Conservation (phyloP, 92 coral and sea anemone genomes). For the Virgularia gustaviana region DNA sequence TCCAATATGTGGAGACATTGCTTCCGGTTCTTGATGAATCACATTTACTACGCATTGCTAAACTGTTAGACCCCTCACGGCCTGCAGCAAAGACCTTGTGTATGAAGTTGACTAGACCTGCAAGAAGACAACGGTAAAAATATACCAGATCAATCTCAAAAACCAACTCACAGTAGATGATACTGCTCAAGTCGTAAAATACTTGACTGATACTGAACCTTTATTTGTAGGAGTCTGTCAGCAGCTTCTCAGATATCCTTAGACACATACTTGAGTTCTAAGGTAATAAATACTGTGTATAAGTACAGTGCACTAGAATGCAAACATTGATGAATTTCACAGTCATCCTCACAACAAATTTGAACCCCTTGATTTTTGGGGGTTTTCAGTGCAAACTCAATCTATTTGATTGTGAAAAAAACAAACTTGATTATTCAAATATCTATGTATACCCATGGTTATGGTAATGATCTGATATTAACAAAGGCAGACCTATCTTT, state of each 20-base stretch:
- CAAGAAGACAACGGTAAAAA: conserved; percentile 23
- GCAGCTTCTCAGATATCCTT: conserved; percentile 74
- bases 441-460: too few species aligned
- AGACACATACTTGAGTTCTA: conserved; percentile 28
- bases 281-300: neutral
- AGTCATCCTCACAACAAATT: neutral
- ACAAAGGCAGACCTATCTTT: neutral
- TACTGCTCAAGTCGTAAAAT: neutral
- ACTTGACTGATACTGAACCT: too few species aligned
- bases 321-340: neutral
- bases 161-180: neutral
- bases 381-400: too few species aligned
- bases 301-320: too few species aligned
- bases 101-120: conserved; percentile 15
- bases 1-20: conserved; percentile 60
- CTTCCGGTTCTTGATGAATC: conserved; percentile 74
- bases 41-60: conserved; percentile 74
- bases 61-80: conserved; percentile 87
- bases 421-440: too few species aligned
- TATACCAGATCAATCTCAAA: neutral
- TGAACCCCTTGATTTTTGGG: too few species aligned
- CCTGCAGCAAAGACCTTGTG: conserved; percentile 91
- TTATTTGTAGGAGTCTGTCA: conserved; percentile 65
- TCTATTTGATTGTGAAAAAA: too few species aligned
- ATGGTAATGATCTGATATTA: too few species aligned